Conservation (phyloP, 1,140 invertebrate species). For the Epicauta chinensis region DNA sequence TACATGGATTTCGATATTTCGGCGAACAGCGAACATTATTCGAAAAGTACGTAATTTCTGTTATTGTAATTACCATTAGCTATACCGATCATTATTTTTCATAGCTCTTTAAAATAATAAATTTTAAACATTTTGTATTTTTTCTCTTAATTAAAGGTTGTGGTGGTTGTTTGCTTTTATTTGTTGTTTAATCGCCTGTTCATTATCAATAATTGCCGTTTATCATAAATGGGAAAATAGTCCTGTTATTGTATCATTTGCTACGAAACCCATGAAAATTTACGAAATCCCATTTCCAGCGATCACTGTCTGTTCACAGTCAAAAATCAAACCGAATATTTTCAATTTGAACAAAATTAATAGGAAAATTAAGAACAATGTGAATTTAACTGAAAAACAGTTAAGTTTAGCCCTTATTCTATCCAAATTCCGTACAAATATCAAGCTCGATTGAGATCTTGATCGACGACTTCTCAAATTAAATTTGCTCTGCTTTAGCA, state of each 20-base stretch:
- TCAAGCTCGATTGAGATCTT: too few species aligned
- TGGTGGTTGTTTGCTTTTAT: conserved; percentile 22
- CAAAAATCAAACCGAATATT: conserved; percentile 22
- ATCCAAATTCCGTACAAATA: conserved; percentile 27
- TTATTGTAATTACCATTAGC: too few species aligned
- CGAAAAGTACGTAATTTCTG: conserved; percentile 17
- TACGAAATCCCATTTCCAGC: conserved; percentile 50
- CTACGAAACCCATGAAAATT: conserved; percentile 45
- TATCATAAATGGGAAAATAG: conserved; percentile 47
- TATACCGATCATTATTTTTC: too few species aligned
- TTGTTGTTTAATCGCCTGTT: conserved; percentile 4
- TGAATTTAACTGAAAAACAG: not conserved
- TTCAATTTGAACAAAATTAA: conserved; percentile 22
- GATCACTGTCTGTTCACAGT: conserved; percentile 47
- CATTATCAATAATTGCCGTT: conserved; percentile 29
- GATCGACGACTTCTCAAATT: too few species aligned
- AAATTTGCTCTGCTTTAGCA: too few species aligned
- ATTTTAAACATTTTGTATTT: too few species aligned
- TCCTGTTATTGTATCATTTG: conserved; percentile 50
- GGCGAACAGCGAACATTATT: conserved; percentile 37
- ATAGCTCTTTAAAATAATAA: too few species aligned
- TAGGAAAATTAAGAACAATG: conserved; percentile 5
- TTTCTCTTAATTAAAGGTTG: conserved; percentile 8
- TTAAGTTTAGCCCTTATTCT: conserved; percentile 51
- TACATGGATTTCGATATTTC: conserved; percentile 46